Evolutionary conservation across 1,140 invertebrate species (phyloP), one percentile per base, ranked within the genome.

Genomic region (Muscidifurax raptorellus): DNA sequence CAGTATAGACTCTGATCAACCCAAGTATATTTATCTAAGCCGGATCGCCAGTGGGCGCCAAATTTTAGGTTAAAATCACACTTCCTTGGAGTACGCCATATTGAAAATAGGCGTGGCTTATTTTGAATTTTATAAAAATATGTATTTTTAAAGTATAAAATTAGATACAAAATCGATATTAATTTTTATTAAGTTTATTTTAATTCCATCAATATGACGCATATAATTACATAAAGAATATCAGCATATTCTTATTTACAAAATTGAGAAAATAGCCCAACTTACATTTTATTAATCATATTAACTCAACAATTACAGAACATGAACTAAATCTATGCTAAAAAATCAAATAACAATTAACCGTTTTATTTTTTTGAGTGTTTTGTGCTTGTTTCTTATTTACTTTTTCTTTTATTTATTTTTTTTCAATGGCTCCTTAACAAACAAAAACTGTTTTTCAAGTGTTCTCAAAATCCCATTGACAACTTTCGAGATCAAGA

Each of bases 381-480:
- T 18, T 59, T 59, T 59, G 52, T 59, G 52, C 52, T 59, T 1
- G 36, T n/a, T n/a, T n/a, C n/a, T n/a, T n/a, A n/a, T n/a, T n/a
- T n/a, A n/a, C n/a, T n/a, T n/a, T n/a, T n/a, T n/a, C n/a, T n/a
- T 40, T 40, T 47, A 12, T 47, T 12, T 47, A 6, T 47, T 40
- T 47, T 47, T 12, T 47, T 47, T 59, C n/a, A 59, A 59, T n/a
- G 7, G 18, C n/a, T 59, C 52, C 52, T 59, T 59, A 59, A n/a
- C n/a, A 18, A 59, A 18, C 18, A 59, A 59, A 59, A n/a, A 59
- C 52, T 59, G 52, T 18, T 83, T 25, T 78, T 82, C 71, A 86
- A 32, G 80, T 82, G 79, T 86, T 87, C 87, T 89, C 92, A 87
- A 94, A 94, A 88, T 94, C 92, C 93, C 93, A 94, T 85, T 92